Base-by-base conservation (phyloP, 2,797 vertebrate species). In the Corythornis leucogaster region DNA sequence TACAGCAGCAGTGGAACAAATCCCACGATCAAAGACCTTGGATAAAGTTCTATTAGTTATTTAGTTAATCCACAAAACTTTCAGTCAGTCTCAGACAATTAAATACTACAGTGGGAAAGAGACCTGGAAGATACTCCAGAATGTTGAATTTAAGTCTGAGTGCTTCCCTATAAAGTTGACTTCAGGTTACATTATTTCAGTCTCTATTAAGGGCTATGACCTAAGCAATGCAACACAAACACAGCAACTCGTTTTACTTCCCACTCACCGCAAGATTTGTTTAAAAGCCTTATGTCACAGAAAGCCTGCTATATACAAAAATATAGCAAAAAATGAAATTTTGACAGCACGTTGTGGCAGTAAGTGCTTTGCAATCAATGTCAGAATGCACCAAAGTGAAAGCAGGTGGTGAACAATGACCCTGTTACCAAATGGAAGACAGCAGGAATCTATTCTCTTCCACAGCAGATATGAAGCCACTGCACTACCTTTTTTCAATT, bases 391-490 rank as follows among this genome's bases (percentile, higher is more conserved):
- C 54, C 69, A 28, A 43, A 90, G 77, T 33, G 77, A 87, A 85
- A 94, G 82, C 90, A 96, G 92, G 90, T 80, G 93, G 90, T 88
- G 87, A 95, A 81, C 91, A 62, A 94, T 67, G 96, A 90, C 67
- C 84, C 81, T 57, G 84, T 61, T 92, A 76, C 31, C 85, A 82
- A 75, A 87, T 12, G 15, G 55, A 45, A 76, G 55, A 31, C 22
- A 89, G 69, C 79, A 93, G 61, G 63, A 94, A 93, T 83, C 31
- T 53, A 51, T 85, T 71, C 35, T 85, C 66, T 85, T 83, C 75
- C 40, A 16, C 18, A 80, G 30, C 28, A 92, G 55, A 80, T 12
- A 70, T 46, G 54, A 76, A 33, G 2, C 17, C 84, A 74, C 50
- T 51, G 10, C 88, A 71, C 35, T 3, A 57, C 15, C 64, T 64